A percentile compares a stretch with the other conserved stretches of the same genome.
phyloP scores from a whole-genome alignment of 2,888 invertebrate genomes.

The Sepiola atlantica region DNA sequence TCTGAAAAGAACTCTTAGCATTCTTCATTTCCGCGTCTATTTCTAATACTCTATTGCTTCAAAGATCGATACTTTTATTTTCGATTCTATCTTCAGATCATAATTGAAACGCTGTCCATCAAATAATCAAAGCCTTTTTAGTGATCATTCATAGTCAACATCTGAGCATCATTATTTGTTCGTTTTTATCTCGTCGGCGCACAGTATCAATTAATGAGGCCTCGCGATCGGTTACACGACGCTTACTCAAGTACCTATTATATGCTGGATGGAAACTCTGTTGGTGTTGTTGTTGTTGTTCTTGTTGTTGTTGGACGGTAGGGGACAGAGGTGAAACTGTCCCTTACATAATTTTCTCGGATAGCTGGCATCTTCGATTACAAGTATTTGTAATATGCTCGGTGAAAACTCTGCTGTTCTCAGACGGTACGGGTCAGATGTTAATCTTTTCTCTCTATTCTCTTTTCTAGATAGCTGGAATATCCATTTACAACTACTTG shows the following conservation, averaged over 20 bases:
- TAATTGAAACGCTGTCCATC: not conserved
- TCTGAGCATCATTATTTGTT: not conserved
- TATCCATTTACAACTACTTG: too few relatives aligned
- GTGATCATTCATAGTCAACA: not conserved
- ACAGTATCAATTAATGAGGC: not conserved
- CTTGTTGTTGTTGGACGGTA: too few relatives aligned
- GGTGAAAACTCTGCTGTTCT: too few relatives aligned
- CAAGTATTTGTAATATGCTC: too few relatives aligned
- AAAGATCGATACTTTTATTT: not conserved
- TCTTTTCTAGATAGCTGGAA: too few relatives aligned
- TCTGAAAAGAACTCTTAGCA: not conserved
- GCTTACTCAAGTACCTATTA: not conserved
- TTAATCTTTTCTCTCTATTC: too few relatives aligned
- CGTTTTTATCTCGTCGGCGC: not conserved
- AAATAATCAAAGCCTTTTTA: not conserved
- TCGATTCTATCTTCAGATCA: not conserved
- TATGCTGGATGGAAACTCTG: too few relatives aligned
- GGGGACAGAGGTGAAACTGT: too few relatives aligned
- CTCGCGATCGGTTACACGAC: not conserved
- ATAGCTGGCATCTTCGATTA: too few relatives aligned
- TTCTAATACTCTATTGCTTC: not conserved
- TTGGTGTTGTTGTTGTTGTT: too few relatives aligned
- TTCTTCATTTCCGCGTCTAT: not conserved
- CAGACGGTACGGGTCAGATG: too few relatives aligned
- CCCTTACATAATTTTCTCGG: too few relatives aligned